Conservation (phyloP, 1,140 invertebrate species). For the Lepidurus packardi region DNA sequence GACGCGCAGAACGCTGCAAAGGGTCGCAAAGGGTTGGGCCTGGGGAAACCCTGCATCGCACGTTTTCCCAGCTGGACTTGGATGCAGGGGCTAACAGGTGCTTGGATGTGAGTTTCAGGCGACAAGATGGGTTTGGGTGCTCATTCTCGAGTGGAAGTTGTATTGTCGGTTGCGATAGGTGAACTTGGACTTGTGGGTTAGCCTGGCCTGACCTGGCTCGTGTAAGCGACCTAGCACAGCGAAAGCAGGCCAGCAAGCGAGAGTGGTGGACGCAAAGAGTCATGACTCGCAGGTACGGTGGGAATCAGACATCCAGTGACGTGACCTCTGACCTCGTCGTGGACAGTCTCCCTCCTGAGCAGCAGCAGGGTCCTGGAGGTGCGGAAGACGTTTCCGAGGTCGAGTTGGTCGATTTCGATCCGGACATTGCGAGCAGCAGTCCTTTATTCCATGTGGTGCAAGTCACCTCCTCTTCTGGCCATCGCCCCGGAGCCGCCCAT, state of each 20-base stretch:
- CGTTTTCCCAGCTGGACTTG: neutral
- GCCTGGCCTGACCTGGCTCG: neutral
- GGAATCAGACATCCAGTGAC: neutral
- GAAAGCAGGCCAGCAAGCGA: too few relatives aligned
- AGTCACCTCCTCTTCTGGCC: neutral
- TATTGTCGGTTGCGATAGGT: neutral
- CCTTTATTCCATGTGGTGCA: slow-evolving; percentile 15
- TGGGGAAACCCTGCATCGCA: neutral
- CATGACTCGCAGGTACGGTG: slow-evolving; percentile 11
- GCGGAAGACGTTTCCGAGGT: neutral
- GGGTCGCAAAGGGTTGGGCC: slow-evolving; percentile 16
- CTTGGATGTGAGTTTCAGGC: neutral
- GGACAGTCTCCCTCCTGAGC: slow-evolving; percentile 8
- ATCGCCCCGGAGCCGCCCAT: neutral
- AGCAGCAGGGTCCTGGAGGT: neutral
- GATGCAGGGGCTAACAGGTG: slow-evolving; percentile 12
- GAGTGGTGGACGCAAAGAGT: neutral
- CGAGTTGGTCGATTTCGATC: neutral
- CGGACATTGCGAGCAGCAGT: neutral
- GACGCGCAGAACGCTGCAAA: slow-evolving; percentile 20
- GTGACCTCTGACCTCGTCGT: neutral
- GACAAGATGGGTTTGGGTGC: neutral
- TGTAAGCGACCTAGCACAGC: neutral
- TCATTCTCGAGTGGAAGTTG: neutral
- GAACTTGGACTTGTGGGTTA: neutral